Evolutionary conservation across 2,888 invertebrate genomes (phyloP), one percentile per base, ranked within the genome.

Genomic region (Drosophila percnosoma): DNA sequence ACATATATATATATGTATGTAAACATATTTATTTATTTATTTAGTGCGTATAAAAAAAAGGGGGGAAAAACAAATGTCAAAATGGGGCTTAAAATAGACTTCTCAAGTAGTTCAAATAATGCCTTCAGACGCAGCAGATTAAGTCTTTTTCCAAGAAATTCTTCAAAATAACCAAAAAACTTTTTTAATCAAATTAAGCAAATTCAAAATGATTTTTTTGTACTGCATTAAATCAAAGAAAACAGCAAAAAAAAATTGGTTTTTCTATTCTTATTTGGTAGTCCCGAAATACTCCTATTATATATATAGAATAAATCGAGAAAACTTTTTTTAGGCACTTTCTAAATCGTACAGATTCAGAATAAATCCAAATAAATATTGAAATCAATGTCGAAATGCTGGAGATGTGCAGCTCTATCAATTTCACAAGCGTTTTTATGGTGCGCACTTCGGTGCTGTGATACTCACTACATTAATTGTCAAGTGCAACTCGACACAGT

Each of bases 381-480:
- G 5, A 24, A 63, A 4, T 63, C 57, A 57, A 63, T 45, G 55
- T 8, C 15, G 15, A 55, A 45, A 2, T 24, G 8, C 15, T 24
- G 27, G n/a, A 27, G 33, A 55, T 8, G 24, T 18, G 31, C 11
- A 48, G 21, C 57, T 29, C 68, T 57, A 70, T 68, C 45, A 68
- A 24, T 68, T 57, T 57, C 45, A 53, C 52, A 61, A 21, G 36
- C 21, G 27, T 53, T 40, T 15, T 4, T 29, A 13, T 29, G 29
- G 18, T 24, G 13, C 31, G n/a, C 52, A 58, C 49, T 58, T 58
- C 11, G 15, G 53, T 24, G 40, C 18, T 57, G 67, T 3, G 34
- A 60, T 45, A 45, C 15, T 24, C 15, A 8, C 45, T 36, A 45
- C 57, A 63, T 48, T 45, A 27, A 45, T 57, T 48, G n/a, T 59